Evolutionary conservation across 2,888 invertebrate species (phyloP), one percentile per base, ranked within the genome.

Genomic region (Temnothorax unifasciatus): DNA sequence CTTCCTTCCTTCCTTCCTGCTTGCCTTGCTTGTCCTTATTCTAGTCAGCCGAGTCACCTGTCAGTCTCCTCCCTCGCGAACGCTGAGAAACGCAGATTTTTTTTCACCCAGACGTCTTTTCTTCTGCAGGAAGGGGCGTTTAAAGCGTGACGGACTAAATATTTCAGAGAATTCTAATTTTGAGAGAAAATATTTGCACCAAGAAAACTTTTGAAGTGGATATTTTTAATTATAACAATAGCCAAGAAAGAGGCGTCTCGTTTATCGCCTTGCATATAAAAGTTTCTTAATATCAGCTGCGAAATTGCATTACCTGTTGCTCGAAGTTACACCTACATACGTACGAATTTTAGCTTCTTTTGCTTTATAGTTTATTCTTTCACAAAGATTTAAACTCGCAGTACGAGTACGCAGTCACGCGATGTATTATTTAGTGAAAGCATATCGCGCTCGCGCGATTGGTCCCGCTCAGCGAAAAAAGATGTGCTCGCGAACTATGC

Each of bases 41-140:
- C 87, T 83, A 87, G 79, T 71, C 79, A 81, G 52, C 57, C 86
- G 82, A 86, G 74, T 64, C 79, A 77, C 54, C 57, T 34, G 59
- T 79, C 79, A 47, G 71, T 71, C 73, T 59, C 4, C 21, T 63
- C 9, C 61, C 54, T 50, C 52, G 50, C n/a, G 25, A 1, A 57
- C 41, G 54, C 68, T 79, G 57, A 69, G 34, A 57, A 18, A 47
- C n/a, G 34, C 29, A 21, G 11, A 25, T 79, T 59, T 57, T 38
- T 71, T 21, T 25, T 52, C 8, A 63, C 5, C 0, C 34, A 34
- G 34, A 34, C 6, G 29, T 74, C n/a, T 57, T 29, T 57, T 29
- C 47, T 21, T 38, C 5, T 8, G 18, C 21, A 11, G 4, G 4
- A 47, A n/a, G 15, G 50, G 21, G 21, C 50, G 1, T 64, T 64